Evolutionary conservation across 1,140 invertebrate genomes (phyloP).

Genomic region (Phthorimaea operculella): DNA sequence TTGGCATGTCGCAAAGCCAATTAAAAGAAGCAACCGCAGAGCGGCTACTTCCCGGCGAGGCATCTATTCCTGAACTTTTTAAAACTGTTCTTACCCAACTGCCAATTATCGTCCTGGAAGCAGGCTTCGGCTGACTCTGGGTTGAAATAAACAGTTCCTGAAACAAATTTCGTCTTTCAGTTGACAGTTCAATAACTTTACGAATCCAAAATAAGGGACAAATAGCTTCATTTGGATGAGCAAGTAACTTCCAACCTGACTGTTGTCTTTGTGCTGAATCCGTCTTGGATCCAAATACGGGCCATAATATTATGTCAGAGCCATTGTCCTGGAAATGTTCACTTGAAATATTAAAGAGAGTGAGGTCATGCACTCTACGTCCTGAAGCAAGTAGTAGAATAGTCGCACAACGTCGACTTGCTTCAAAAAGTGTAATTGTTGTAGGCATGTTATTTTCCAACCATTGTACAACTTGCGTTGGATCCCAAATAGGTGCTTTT

Average conservation of each 20-base stretch:
- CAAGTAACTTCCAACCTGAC: background rate
- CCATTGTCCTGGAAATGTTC: background rate
- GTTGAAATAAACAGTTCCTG: background rate
- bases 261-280: background rate
- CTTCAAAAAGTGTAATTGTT: background rate
- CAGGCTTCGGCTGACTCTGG: background rate
- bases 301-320: background rate
- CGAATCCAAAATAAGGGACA: background rate
- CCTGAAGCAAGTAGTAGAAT: background rate
- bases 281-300: constrained; percentile 3
- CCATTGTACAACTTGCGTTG: background rate
- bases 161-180: too few species aligned
- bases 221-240: background rate
- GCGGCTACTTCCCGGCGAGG: background rate
- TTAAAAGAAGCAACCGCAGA: background rate
- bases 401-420: background rate
- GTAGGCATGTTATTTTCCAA: background rate
- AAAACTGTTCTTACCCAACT: too few species aligned
- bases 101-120: too few species aligned
- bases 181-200: constrained; percentile 2
- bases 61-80: too few species aligned
- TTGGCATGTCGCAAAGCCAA: background rate
- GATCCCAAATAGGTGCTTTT: constrained; percentile 11
- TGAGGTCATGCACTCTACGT: constrained; percentile 3
- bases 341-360: background rate